Base-by-base conservation (phyloP, 2,113 vertebrate genomes). In the Pteruthius melanotis region DNA sequence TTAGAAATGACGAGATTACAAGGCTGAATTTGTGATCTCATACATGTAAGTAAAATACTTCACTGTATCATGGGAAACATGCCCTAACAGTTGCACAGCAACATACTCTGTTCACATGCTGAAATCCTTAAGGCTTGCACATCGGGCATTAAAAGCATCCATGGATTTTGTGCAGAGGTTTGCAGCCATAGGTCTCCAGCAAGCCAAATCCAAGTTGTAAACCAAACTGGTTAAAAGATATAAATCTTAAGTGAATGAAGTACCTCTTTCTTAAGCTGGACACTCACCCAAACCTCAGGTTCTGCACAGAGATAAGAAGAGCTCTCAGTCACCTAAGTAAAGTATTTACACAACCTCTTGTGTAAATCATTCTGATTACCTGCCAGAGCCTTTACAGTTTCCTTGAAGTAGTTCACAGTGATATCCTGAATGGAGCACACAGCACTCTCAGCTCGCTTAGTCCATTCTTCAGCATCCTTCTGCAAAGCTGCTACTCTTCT, bases 341-440 rank as follows among this genome's bases (percentile, higher is more conserved):
- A 59, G 47, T 47, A 71, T 45, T 90, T 52, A 54, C 17, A 74
- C n/a, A 79, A 64, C 35, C 15, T 74, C 82, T 57, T 54, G 54
- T 16, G 31, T 27, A 65, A 77, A 57, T 74, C 39, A 56, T 59
- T 53, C 45, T 15, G 10, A 74, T 93, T 98, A 99, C 99, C 99
- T 97, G 98, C 94, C 68, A 99, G 84, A 39, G 99, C 98, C 80
- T 98, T 98, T 33, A 98, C 98, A 19, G 99, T 99, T 95, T 99
- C 98, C 91, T 98, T 98, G 95, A 99, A 99, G 97, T 99, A 99
- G 94, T 98, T 98, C 94, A 99, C 99, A 13, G 99, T 99, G 97
- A 99, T 98, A 93, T 99, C 99, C 95, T 99, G 99, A 90, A 99
- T 99, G 42, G 99, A 99, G 93, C 98, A 97, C 17, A 99, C 97